Percentiles rank a stretch among this genome's conserved stretches.
These are phyloP conservation scores for Mythimna albipuncta DNA, from an alignment of 2,888 invertebrate genomes.

Conservation along the genomic window DNA sequence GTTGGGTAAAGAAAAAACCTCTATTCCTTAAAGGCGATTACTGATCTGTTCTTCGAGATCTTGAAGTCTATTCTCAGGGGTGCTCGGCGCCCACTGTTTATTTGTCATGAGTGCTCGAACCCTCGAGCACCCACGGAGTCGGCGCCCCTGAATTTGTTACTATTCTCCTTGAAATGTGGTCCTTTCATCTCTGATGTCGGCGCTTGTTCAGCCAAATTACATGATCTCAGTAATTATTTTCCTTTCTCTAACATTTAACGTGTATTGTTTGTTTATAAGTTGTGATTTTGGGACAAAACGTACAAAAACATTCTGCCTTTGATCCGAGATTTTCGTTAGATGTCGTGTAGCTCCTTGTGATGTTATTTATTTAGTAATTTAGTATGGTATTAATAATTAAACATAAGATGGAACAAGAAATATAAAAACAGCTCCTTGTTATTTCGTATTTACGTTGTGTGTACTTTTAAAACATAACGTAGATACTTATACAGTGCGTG, in stretches of 20 bases:
- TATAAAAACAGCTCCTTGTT: background rate
- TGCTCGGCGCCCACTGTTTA: no score
- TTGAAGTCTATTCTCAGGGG: no score
- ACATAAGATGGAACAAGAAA: no score
- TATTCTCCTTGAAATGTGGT: slow-evolving; percentile 18
- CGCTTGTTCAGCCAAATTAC: slow-evolving; percentile 30
- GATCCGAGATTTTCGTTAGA: background rate
- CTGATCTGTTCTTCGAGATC: no score
- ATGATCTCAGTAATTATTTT: slow-evolving; percentile 35
- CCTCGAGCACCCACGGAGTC: no score
- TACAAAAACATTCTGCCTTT: slow-evolving; percentile 8
- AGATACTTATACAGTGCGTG: no score
- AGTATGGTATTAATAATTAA: no score
- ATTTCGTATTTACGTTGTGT: background rate
- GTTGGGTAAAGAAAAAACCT: no score
- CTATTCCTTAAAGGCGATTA: no score
- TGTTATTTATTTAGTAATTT: no score
- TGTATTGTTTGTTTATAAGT: slow-evolving; percentile 10
- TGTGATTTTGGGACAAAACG: background rate
- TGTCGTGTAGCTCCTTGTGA: background rate
- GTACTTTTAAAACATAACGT: no score
- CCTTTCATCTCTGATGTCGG: slow-evolving; percentile 27
- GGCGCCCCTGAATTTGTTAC: background rate
- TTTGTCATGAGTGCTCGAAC: no score
- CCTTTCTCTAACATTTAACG: background rate